Conservation (phyloP, 1,140 invertebrate genomes). For the Paraescarpia echinospica region DNA sequence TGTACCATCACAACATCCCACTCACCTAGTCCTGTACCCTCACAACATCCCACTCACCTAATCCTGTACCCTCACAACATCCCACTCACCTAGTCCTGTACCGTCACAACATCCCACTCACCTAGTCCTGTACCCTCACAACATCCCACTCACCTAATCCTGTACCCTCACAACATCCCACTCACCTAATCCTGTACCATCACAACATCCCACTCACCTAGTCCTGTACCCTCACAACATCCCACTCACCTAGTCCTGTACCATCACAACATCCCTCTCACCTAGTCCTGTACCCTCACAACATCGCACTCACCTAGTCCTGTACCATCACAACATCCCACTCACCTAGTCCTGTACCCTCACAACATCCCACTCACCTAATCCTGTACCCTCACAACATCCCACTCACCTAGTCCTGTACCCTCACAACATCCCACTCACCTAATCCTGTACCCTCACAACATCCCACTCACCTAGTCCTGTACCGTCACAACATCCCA, state of each 20-base stretch:
- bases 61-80: constrained; percentile 20
- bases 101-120: constrained; percentile 18
- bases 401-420: constrained; percentile 38
- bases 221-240: constrained; percentile 20
- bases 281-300: constrained; percentile 34
- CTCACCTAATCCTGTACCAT: constrained; percentile 38
- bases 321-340: constrained; percentile 14
- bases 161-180: constrained; percentile 13
- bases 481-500: constrained; percentile 16
- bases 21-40: constrained; percentile 37
- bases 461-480: constrained; percentile 34
- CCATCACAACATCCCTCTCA: constrained; percentile 16
- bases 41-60: constrained; percentile 32
- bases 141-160: constrained; percentile 34
- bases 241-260: constrained; percentile 38
- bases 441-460: constrained; percentile 34
- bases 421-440: constrained; percentile 17
- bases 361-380: constrained; percentile 32
- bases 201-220: constrained; percentile 32
- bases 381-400: constrained; percentile 20
- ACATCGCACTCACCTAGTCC: constrained; percentile 34
- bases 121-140: constrained; percentile 34
- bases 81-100: constrained; percentile 38
- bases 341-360: constrained; percentile 37
- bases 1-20: constrained; percentile 14